These are phyloP conservation scores for Epinephelus awoara DNA, from an alignment of 2,797 vertebrate genomes.

Conservation along the genomic window DNA sequence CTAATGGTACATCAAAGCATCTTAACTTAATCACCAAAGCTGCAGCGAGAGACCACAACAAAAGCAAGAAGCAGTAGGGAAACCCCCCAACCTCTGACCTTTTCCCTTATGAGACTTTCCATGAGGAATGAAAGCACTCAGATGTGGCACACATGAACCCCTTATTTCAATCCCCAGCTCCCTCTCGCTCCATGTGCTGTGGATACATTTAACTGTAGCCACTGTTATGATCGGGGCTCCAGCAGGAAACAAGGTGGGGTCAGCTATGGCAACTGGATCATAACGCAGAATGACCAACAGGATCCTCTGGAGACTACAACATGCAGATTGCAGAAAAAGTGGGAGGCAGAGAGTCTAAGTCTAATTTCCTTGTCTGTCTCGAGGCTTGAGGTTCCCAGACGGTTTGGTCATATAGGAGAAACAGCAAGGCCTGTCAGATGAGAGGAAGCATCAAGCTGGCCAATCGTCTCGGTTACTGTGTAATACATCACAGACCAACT, in stretches of 20 bases:
- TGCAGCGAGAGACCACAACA: conserved; percentile 65
- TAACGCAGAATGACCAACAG: conserved; percentile 47
- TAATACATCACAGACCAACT: conserved; percentile 64
- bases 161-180: conserved; percentile 39
- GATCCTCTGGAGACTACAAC: conserved; percentile 56
- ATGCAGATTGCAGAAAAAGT: conserved; percentile 38
- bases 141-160: conserved; percentile 69
- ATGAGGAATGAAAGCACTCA: conserved; percentile 70
- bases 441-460: conserved; percentile 52
- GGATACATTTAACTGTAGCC: conserved; percentile 38
- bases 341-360: conserved; percentile 51
- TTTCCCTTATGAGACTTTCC: conserved; percentile 55
- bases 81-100: conserved; percentile 73
- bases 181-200: conserved; percentile 34
- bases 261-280: conserved; percentile 57
- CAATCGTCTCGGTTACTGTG: conserved; percentile 44
- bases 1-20: conserved; percentile 72
- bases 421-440: conserved; percentile 34
- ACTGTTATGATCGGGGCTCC: conserved; percentile 4
- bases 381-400: conserved; percentile 61
- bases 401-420: conserved; percentile 56
- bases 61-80: conserved; percentile 64
- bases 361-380: conserved; percentile 72
- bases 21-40: conserved; percentile 62
- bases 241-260: conserved; percentile 36